A percentile compares a stretch with the other conserved stretches of the same genome.
Evolutionary conservation across 2,888 invertebrate genomes (phyloP).

Genomic region (Gymnosoma rotundatum): DNA sequence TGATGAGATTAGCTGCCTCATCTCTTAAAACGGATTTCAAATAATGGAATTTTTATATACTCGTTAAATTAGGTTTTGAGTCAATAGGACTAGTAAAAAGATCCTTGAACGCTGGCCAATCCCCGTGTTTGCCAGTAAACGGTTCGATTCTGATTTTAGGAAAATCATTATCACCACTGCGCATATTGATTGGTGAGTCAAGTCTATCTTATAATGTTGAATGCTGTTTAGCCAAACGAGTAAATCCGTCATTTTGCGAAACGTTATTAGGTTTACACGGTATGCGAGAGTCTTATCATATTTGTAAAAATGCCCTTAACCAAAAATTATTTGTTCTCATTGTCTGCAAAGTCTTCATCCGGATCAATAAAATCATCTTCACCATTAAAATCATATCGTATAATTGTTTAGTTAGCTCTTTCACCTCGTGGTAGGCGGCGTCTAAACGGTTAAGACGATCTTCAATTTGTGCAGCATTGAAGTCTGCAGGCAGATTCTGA

Average conservation of each 20-base stretch:
- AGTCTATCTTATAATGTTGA: too few relatives aligned
- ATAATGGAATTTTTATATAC: conserved; percentile 7
- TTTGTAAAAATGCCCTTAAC: too few relatives aligned
- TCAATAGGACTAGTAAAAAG: conserved; percentile 27
- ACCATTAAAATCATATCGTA: not conserved
- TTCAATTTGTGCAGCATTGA: conserved; percentile 7
- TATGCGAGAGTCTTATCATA: not conserved
- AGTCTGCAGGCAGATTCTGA: not conserved
- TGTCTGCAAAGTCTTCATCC: too few relatives aligned
- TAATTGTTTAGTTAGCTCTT: not conserved
- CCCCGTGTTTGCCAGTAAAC: conserved; percentile 62
- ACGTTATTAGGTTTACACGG: not conserved
- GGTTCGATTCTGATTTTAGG: conserved; percentile 14
- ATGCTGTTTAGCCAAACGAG: conserved; percentile 28
- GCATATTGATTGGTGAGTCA: too few relatives aligned
- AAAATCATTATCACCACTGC: too few relatives aligned
- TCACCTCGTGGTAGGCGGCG: not conserved
- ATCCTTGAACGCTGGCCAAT: conserved; percentile 63
- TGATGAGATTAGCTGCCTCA: conserved; percentile 8
- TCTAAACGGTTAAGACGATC: conserved; percentile 16
- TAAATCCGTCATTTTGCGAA: conserved; percentile 14
- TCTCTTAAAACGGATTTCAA: conserved; percentile 4
- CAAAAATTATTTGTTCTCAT: too few relatives aligned
- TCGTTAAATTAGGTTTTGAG: not conserved
- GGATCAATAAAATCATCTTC: too few relatives aligned